Evolutionary conservation across 2,888 invertebrate species (phyloP), one percentile per base, ranked within the genome.

Genomic region (Hypomecis atomaria): DNA sequence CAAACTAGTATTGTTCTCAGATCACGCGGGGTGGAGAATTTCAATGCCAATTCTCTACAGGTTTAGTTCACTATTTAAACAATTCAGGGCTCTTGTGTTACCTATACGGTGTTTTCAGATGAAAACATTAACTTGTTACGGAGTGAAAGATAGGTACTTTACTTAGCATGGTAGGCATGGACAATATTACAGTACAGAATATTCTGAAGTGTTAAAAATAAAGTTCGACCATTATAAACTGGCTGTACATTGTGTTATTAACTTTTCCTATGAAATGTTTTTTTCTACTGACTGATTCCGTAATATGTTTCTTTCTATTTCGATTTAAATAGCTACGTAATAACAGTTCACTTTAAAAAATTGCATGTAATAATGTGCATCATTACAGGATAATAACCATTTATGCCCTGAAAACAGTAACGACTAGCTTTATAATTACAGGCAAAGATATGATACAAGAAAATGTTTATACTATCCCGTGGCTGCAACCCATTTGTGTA

Each of bases 1-100:
- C 62, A 55, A 62, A 59, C 50, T 58, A 38, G n/a, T 33, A 65
- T 65, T 62, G 65, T 65, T 65, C 40, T 34, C 9, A 6, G 44
- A 47, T 53, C 58, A 45, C 54, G 43, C 43, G 43, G 11, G n/a
- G 34, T 52, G 23, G 23, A 52, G 40, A 52, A 52, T 52, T 40
- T 52, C 52, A 40, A 40, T 9, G 52, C 7, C 37, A 37, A 52
- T 52, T 40, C 36, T 52, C 38, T n/a, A 37, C 49, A 37, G 37
- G 37, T 49, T 49, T 49, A 49, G 11, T 37, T 49, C 13, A 38
- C 0, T 40, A 40, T 52, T 52, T 23, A 49, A 36, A 37, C 37
- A 36, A 8, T 49, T 37, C 11, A 37, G 37, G 49, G 36, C 37
- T 33, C 33, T 7, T 23, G 7, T 23, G 7, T 23, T 10, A 10